These are phyloP conservation scores for Hemitrygon akajei DNA, from an alignment of 2,797 vertebrate species.

Conservation along the genomic window DNA sequence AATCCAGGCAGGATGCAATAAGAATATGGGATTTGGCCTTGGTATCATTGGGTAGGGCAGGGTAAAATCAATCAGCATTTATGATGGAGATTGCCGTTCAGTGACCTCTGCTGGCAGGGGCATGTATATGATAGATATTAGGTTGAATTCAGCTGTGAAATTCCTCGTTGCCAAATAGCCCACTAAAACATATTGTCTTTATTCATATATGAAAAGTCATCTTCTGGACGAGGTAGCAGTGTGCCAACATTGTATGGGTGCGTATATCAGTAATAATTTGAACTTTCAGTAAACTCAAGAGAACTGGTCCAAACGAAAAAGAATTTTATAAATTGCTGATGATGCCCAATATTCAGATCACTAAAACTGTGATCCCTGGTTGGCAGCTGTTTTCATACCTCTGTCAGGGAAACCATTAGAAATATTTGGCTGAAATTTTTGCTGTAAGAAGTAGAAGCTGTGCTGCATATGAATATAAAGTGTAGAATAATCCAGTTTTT, in stretches of 20 bases:
- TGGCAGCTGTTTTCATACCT: background rate
- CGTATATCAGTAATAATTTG: background rate
- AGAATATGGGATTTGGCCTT: background rate
- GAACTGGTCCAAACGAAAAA: background rate
- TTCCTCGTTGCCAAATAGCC: background rate
- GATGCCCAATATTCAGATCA: background rate
- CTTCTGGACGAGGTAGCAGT: background rate
- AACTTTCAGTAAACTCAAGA: background rate
- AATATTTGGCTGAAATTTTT: background rate
- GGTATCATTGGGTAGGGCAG: background rate
- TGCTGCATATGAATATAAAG: background rate
- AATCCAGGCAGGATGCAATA: background rate
- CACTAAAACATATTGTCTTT: background rate
- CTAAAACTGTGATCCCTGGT: background rate
- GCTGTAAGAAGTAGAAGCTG: background rate
- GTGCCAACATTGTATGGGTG: background rate
- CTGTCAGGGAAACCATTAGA: background rate
- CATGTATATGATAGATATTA: background rate
- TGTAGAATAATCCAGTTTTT: background rate
- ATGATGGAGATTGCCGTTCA: background rate
- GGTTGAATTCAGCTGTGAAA: background rate
- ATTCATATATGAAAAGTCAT: background rate
- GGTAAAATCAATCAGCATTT: background rate
- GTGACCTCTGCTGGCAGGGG: background rate
- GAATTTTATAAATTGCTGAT: slow-evolving; percentile 1